A percentile compares a stretch with the other conserved stretches of the same genome.
Evolutionary conservation across 64 coral and sea anemone genomes (phyloP).

Genomic region (Pachyseris speciosa): DNA sequence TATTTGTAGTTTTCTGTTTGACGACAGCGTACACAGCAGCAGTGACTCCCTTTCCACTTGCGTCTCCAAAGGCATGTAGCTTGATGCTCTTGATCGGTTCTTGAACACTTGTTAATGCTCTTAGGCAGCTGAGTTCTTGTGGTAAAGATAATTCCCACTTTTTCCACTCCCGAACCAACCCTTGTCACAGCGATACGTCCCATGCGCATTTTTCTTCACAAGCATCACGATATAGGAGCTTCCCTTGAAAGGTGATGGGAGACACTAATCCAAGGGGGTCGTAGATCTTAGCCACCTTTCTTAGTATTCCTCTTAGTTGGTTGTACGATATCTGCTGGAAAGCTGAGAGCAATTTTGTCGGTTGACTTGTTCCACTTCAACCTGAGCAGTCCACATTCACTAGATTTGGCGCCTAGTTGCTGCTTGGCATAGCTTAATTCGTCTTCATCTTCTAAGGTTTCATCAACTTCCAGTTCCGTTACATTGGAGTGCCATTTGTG

Average conservation of each 20-base stretch:
- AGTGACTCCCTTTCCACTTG: no score
- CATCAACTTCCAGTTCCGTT: slow-evolving; percentile 40
- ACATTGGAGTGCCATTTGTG: slow-evolving; percentile 75
- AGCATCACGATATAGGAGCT: background rate
- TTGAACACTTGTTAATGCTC: background rate
- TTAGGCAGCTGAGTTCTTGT: background rate
- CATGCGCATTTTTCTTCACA: background rate
- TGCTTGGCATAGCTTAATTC: slow-evolving; percentile 46
- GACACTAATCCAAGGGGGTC: background rate
- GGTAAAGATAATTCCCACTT: background rate
- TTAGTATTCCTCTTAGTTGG: slow-evolving; percentile 30
- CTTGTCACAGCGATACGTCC: background rate
- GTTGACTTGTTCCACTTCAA: background rate
- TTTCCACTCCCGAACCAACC: background rate
- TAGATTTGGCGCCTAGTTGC: slow-evolving; percentile 13
- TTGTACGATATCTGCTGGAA: background rate
- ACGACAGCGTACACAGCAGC: background rate
- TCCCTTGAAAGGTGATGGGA: background rate
- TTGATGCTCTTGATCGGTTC: background rate
- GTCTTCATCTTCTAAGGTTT: background rate
- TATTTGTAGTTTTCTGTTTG: background rate
- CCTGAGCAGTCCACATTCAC: background rate
- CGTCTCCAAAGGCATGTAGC: no score
- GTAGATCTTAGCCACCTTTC: no score
- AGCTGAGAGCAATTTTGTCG: slow-evolving; percentile 16